Percentiles rank a stretch among this genome's conserved stretches.
phyloP scores from a whole-genome alignment of 1,140 invertebrate genomes.

The Camponotus pennsylvanicus region DNA sequence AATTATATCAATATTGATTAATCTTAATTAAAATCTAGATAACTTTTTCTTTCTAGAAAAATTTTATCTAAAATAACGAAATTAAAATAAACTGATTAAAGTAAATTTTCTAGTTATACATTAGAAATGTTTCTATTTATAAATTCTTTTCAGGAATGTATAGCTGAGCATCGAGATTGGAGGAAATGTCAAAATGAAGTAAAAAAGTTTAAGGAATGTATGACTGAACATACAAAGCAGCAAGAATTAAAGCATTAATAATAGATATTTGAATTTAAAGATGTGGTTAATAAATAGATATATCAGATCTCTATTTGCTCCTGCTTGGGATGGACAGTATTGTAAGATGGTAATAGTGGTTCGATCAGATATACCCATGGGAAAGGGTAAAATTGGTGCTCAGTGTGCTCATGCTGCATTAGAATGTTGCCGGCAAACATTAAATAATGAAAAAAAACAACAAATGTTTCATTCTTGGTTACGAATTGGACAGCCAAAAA shows the following conservation, averaged over 20 bases:
- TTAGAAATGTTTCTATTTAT: background rate
- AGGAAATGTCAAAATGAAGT: conserved; percentile 95
- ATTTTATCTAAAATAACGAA: background rate
- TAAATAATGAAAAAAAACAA: conserved; percentile 79
- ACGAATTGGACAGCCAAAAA: conserved; percentile 91
- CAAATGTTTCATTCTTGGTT: conserved; percentile 89
- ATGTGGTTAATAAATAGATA: conserved; percentile 68
- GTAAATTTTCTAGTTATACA: background rate
- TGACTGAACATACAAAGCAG: conserved; percentile 87
- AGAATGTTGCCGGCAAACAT: conserved; percentile 87
- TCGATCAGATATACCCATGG: conserved; percentile 92
- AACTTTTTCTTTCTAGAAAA: background rate
- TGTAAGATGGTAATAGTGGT: conserved; percentile 93
- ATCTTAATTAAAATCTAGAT: background rate
- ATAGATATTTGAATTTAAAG: conserved; percentile 31
- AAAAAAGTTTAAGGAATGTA: conserved; percentile 92
- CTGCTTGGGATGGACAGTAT: conserved; percentile 45
- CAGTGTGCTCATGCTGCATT: conserved; percentile 94
- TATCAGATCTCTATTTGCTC: conserved; percentile 69
- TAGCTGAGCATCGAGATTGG: conserved; percentile 95
- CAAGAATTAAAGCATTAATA: conserved; percentile 28
- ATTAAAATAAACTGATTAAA: background rate
- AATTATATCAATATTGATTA: background rate
- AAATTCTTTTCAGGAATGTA: conserved; percentile 91
- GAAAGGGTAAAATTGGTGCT: conserved; percentile 93